Evolutionary conservation across 2,888 invertebrate genomes (phyloP).

Genomic region (Watsonalla binaria): DNA sequence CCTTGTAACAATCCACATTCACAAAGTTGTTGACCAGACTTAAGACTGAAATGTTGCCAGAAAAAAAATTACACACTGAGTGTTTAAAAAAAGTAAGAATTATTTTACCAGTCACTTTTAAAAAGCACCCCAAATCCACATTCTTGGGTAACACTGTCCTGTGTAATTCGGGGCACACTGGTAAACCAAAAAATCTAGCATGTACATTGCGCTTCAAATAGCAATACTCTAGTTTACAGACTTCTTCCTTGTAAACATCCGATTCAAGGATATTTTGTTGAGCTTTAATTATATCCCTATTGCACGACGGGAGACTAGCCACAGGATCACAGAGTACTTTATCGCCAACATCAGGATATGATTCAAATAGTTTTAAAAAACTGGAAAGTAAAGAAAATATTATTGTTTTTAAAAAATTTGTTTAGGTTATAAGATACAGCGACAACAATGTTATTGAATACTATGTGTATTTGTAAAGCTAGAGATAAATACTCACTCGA

Average conservation of each 20-base stretch:
- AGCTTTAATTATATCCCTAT: constrained; percentile 79
- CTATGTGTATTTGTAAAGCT: no score
- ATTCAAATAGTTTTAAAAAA: constrained; percentile 84
- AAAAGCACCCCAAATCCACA: constrained; percentile 84
- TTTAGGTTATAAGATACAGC: no score
- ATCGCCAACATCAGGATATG: constrained; percentile 82
- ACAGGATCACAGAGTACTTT: constrained; percentile 82
- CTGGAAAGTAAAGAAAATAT: constrained; percentile 57
- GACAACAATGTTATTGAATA: no score
- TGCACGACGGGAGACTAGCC: constrained; percentile 80
- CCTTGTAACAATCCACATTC: no score
- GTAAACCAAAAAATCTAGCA: constrained; percentile 82
- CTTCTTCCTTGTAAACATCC: constrained; percentile 45
- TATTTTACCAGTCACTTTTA: constrained; percentile 83
- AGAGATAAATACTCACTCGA: constrained; percentile 79
- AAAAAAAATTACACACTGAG: background rate
- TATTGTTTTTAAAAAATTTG: no score
- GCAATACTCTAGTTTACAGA: constrained; percentile 44
- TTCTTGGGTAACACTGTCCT: constrained; percentile 83
- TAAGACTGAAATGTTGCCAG: no score
- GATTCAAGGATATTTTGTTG: constrained; percentile 77
- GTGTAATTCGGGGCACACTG: constrained; percentile 83
- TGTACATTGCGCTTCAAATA: constrained; percentile 82
- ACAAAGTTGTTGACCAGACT: no score
- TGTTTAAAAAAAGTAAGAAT: background rate